Conservation (phyloP, 1,140 invertebrate genomes). For the Spodoptera litura region DNA sequence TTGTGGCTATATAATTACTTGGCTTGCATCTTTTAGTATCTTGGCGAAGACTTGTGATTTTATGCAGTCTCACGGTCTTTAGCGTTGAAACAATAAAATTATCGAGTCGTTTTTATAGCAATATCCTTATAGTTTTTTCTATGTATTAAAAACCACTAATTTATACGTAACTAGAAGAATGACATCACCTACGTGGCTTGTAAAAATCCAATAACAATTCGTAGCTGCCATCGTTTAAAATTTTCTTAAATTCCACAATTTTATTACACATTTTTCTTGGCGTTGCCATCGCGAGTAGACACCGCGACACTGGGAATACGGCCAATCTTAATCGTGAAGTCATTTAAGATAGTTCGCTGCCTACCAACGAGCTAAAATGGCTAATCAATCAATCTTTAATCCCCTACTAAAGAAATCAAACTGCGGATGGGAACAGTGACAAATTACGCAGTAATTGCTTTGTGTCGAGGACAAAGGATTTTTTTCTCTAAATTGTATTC, state of each 20-base stretch:
- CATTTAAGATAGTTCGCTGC: constrained; percentile 40
- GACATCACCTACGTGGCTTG: no score
- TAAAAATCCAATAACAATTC: background rate
- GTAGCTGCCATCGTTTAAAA: background rate
- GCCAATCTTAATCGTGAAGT: constrained; percentile 43
- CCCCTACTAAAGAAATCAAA: constrained; percentile 71
- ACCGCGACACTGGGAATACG: constrained; percentile 40
- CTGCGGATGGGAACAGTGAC: constrained; percentile 67
- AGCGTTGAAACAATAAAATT: background rate
- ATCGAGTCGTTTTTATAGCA: background rate
- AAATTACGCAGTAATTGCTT: constrained; percentile 77
- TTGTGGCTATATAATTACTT: constrained; percentile 32
- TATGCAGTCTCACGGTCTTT: constrained; percentile 6
- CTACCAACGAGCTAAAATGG: constrained; percentile 51
- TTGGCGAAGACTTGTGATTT: background rate
- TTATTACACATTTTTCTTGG: constrained; percentile 43
- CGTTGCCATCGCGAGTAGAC: constrained; percentile 17
- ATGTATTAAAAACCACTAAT: no score
- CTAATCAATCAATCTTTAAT: constrained; percentile 77
- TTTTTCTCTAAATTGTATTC: constrained; percentile 64
- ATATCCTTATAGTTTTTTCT: no score
- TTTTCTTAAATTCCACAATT: constrained; percentile 10
- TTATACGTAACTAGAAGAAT: no score
- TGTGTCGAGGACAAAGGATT: constrained; percentile 62
- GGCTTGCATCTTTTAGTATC: constrained; percentile 23